phyloP scores from a whole-genome alignment of 2,113 vertebrate genomes.

The Cheirogaleus medius region DNA sequence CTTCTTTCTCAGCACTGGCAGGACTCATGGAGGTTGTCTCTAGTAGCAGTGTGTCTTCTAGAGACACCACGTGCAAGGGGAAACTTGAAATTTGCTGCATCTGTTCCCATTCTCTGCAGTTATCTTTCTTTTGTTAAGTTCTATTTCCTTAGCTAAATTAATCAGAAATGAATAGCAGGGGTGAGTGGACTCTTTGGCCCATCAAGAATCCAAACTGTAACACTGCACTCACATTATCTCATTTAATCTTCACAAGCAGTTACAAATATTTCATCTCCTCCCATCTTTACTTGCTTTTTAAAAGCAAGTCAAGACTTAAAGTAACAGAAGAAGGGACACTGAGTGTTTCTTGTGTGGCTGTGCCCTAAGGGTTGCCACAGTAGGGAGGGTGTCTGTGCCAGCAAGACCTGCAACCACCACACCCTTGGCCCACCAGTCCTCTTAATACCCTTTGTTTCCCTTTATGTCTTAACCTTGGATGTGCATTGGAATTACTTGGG shows the following conservation, averaged over 20 bases:
- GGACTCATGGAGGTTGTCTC: not conserved
- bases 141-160: not conserved
- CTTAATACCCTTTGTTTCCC: not conserved
- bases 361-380: not conserved
- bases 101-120: not conserved
- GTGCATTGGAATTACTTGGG: not conserved
- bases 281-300: not conserved
- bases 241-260: not conserved
- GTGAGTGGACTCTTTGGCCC: not conserved
- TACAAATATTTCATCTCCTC: not conserved
- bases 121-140: not conserved
- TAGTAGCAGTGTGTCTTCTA: not conserved
- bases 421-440: not conserved
- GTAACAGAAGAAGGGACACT: not conserved
- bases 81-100: not conserved
- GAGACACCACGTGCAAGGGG: not conserved
- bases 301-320: not conserved
- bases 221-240: not conserved
- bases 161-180: not conserved
- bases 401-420: not conserved
- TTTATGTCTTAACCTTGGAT: not conserved
- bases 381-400: not conserved
- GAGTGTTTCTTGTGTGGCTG: not conserved
- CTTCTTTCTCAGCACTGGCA: not conserved
- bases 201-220: not conserved